phyloP scores from a whole-genome alignment of 2,888 invertebrate species.

The Sphaerophoria taeniata region DNA sequence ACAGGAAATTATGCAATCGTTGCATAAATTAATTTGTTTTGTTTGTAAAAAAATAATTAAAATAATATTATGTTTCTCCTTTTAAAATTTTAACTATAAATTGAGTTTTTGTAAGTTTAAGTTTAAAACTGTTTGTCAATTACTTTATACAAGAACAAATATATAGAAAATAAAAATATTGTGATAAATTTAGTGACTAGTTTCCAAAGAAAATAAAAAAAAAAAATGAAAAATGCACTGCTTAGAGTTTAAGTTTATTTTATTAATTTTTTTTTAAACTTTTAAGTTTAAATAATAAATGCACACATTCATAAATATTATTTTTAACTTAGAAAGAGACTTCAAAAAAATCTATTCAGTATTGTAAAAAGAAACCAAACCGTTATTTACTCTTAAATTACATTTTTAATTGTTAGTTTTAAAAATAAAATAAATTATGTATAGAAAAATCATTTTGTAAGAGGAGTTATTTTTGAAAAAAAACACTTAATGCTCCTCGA shows the following conservation, averaged over 20 bases:
- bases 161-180: slow-evolving; percentile 47
- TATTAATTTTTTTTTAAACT: slow-evolving; percentile 24
- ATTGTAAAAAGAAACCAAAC: slow-evolving; percentile 64
- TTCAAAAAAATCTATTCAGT: slow-evolving; percentile 71
- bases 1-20: slow-evolving; percentile 82
- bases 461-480: slow-evolving; percentile 49
- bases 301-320: slow-evolving; percentile 52
- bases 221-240: slow-evolving; percentile 63
- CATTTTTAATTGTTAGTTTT: slow-evolving; percentile 29
- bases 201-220: slow-evolving; percentile 58
- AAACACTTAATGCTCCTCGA: slow-evolving; percentile 48
- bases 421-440: slow-evolving; percentile 7
- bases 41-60: background rate
- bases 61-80: background rate
- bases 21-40: slow-evolving; percentile 75
- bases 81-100: background rate
- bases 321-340: slow-evolving; percentile 48
- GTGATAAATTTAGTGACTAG: slow-evolving; percentile 62
- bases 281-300: slow-evolving; percentile 19
- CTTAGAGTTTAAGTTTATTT: slow-evolving; percentile 50
- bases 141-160: background rate
- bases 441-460: slow-evolving; percentile 48
- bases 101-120: slow-evolving; percentile 10
- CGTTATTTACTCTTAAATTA: slow-evolving; percentile 64
- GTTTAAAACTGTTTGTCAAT: background rate